Evolutionary conservation across 2,113 vertebrate genomes (phyloP).

Genomic region (Parus major): DNA sequence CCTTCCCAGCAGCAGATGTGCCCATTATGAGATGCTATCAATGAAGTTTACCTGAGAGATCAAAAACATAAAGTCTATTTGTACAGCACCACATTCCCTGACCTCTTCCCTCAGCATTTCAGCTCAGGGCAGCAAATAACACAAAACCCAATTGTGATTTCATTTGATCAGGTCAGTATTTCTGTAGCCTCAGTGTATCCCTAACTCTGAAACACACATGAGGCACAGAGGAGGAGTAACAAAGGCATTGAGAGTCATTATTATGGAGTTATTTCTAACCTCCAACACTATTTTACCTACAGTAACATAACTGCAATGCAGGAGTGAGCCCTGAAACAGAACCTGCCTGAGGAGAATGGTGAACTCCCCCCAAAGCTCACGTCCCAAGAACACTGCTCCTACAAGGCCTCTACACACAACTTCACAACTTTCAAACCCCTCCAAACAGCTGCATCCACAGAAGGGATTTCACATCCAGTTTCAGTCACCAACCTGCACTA

Average conservation of each 20-base stretch:
- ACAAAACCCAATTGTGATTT: neutral
- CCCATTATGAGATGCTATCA: conserved; percentile 57
- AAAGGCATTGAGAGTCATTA: neutral
- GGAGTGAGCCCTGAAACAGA: neutral
- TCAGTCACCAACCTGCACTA: rapidly evolving
- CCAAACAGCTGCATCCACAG: neutral
- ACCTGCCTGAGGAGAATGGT: rapidly evolving
- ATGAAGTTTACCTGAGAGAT: conserved; percentile 67
- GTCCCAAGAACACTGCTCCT: neutral
- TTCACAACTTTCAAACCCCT: neutral
- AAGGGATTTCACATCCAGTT: neutral
- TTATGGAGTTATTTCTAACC: neutral
- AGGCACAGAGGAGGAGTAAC: neutral
- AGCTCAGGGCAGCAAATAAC: neutral
- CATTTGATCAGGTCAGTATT: neutral
- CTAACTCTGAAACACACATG: neutral
- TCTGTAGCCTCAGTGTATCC: rapidly evolving
- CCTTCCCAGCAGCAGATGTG: conserved; percentile 54
- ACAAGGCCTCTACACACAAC: neutral
- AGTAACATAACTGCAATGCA: neutral
- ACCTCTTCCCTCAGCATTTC: neutral
- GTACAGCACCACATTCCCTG: conserved; percentile 19
- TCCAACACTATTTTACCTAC: neutral
- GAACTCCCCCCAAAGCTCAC: neutral
- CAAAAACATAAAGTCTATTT: conserved; percentile 65